A percentile compares a stretch with the other conserved stretches of the same genome.
Evolutionary conservation across 1,140 invertebrate species (phyloP).

Genomic region (Schlechtendalia chinensis): DNA sequence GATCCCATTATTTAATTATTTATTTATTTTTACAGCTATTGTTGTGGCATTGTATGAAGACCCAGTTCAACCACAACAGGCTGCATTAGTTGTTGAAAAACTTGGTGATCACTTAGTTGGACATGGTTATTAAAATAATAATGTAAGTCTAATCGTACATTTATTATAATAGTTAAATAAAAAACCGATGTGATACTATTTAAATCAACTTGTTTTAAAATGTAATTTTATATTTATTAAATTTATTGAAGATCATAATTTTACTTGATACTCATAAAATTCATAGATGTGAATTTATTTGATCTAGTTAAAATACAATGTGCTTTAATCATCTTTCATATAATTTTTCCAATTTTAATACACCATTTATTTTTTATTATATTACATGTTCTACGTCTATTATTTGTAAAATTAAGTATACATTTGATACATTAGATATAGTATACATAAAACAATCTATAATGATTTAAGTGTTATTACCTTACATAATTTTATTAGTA

Average conservation of each 20-base stretch:
- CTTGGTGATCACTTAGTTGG: constrained; percentile 91
- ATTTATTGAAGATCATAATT: background rate
- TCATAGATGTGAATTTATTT: background rate
- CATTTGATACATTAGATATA: background rate
- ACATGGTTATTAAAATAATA: constrained; percentile 84
- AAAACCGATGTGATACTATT: constrained; percentile 42
- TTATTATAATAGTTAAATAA: constrained; percentile 40
- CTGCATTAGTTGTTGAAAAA: constrained; percentile 90
- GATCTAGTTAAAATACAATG: background rate
- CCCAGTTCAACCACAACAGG: constrained; percentile 90
- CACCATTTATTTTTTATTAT: too few relatives aligned
- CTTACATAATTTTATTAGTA: background rate
- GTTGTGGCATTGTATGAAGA: constrained; percentile 90
- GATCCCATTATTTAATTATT: too few relatives aligned
- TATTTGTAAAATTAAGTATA: background rate
- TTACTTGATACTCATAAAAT: background rate
- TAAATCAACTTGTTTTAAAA: constrained; percentile 32
- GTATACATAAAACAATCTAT: background rate
- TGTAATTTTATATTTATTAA: background rate
- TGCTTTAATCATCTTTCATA: background rate
- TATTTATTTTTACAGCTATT: constrained; percentile 73
- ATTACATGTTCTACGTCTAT: background rate
- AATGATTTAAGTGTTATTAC: background rate
- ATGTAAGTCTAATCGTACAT: constrained; percentile 51
- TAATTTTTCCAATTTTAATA: background rate